Evolutionary conservation across 1,140 invertebrate genomes (phyloP), one percentile per base, ranked within the genome.

Genomic region (Lutraria rhynchaena): DNA sequence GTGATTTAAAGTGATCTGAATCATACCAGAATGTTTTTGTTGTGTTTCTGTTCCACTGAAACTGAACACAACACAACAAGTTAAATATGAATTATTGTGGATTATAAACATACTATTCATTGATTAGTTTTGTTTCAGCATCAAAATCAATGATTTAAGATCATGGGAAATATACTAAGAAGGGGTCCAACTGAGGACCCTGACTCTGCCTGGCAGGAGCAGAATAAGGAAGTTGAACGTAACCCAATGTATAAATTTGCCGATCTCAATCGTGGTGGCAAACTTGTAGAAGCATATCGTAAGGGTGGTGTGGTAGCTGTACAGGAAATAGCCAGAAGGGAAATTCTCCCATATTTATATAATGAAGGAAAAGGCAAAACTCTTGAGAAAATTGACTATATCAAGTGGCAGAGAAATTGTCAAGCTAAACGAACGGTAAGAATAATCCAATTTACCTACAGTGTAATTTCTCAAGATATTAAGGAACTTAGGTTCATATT

Each of bases 331-430:
- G 96, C 98, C 33, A 94, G 95, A 27, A 96, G 98, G 83, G 96
- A 98, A 89, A 97, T 99, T 86, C 95, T 95, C 0, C 94, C 96
- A 0, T 95, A 98, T 86, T 96, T 98, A 95, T 99, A 99, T 89
- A 95, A 95, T 46, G 95, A 97, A 53, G 98, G 98, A 9, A 95
- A 96, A 87, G 96, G 97, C 0, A 95, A 97, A 88, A 93, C 95
- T 13, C 96, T 99, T 84, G 98, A 97, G 88, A 94, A 96, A 31
- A 95, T 96, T 0, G 98, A 99, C 88, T 99, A 97, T 91, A 91
- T 98, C 5, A 94, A 96, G 60, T 99, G 98, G 98, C 98, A 97
- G 90, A 35, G 61, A 29, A 49, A 37, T 13, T 70, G 27, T 37
- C 33, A 65, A 67, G 44, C 75, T n/a, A 19, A 13, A 15, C 55